Evolutionary conservation across 2,113 vertebrate species (phyloP), one percentile per base, ranked within the genome.

Genomic region (Triplophysa tibetana): DNA sequence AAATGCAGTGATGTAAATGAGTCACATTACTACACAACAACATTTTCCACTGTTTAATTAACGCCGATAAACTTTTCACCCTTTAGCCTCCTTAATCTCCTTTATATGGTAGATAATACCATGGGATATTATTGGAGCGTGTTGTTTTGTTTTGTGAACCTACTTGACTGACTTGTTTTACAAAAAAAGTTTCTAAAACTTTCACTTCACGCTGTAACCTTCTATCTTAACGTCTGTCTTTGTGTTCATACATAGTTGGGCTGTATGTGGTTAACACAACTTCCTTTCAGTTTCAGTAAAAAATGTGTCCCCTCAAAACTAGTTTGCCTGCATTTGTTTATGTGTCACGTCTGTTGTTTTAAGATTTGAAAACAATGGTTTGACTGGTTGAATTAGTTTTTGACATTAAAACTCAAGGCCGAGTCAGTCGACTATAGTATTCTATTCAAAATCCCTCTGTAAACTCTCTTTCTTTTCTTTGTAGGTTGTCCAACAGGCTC

Each of bases 401-500:
- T 38, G 33, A 24, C 21, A 16, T 23, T 67, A 2, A 23, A 11
- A 45, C 43, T 45, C 43, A 6, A 14, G 10, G 45, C 45, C 1
- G 45, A 56, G 69, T 8, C 43, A 2, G 8, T 68, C 23, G 43
- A 21, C 24, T 8, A n/a, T 56, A 8, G 50, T 72, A 23, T 45
- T 74, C 13, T 29, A 21, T 75, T 63, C 17, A 16, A 13, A 45
- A 48, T 58, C 1, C 17, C 17, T n/a, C 6, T 63, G 41, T 74
- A 29, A 77, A 48, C 19, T 58, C n/a, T 60, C 14, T 45, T 17
- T 64, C 14, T 74, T 45, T 2, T 77, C 41, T 70, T 48, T 19
- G 4, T 21, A 75, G 54, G 17, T 19, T 19, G 4, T 66, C 26
- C 17, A 83, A 2, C 48, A n/a, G 19, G 62, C 83, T 83, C 85